Evolutionary conservation across 1,140 invertebrate genomes (phyloP), one percentile per base, ranked within the genome.

Genomic region (Halictus rubicundus): DNA sequence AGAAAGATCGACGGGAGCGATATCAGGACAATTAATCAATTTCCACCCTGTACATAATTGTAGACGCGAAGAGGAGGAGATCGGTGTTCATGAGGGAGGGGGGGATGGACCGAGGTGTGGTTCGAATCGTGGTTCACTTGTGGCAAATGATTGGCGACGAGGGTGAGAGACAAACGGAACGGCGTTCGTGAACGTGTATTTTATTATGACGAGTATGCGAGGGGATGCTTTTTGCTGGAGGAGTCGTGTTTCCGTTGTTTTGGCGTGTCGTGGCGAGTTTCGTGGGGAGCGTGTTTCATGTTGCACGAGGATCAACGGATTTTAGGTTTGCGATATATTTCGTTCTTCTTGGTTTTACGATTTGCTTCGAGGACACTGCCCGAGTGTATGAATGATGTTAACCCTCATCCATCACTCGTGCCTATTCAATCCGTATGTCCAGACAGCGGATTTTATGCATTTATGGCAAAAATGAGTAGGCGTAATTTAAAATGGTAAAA

Each of bases 181-280:
- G 90, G 88, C 86, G 82, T 89, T 88, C 69, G 89, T 90, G 89
- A 90, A 91, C 90, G 89, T 91, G 90, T 91, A 91, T 91, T 91
- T 92, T 91, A 91, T 92, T 91, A 91, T 91, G 88, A 89, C 83
- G 84, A 79, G 81, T 87, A 72, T 21, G 72, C 78, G 82, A 66
- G 57, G 42, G n/a, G 39, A 68, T 16, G 49, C 25, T 46, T 25
- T 27, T 12, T 63, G 10, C 23, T 61, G 23, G 64, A 52, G 42
- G 46, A 49, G 46, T 49, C 46, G 46, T 12, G 46, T 19, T 49
- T 42, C 8, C 5, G 39, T 10, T 42, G 8, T 1, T 42, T 42
- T 54, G 64, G 54, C 52, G 75, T 52, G 68, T 54, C 23, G 52
- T 46, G 60, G 71, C 39, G 25, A 12, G 10, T 42, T 42, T 42